phyloP scores from a whole-genome alignment of 2,888 invertebrate species.

The Drosophila paranaensis region DNA sequence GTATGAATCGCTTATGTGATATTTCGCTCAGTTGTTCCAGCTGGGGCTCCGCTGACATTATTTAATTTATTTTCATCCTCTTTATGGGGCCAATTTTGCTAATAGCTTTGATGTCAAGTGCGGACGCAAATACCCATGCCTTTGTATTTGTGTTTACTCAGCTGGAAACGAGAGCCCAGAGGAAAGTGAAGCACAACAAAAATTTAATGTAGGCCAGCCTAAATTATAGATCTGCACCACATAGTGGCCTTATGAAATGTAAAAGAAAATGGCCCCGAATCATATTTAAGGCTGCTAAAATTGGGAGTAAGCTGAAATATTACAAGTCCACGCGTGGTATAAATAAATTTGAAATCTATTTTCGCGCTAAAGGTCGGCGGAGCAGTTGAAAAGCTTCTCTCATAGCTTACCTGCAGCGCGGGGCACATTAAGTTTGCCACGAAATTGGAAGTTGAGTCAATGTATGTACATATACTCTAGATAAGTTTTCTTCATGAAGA shows the following conservation, averaged over 20 bases:
- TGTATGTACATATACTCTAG: neutral
- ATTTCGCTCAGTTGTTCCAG: slow-evolving; percentile 15
- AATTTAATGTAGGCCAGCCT: neutral
- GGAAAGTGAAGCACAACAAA: slow-evolving; percentile 1
- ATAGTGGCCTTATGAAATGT: neutral
- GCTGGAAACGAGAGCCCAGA: slow-evolving; percentile 8
- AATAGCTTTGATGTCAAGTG: slow-evolving; percentile 23
- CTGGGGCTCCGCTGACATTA: slow-evolving; percentile 2
- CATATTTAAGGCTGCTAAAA: neutral
- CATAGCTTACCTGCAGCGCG: neutral
- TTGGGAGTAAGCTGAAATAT: neutral
- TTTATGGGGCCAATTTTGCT: slow-evolving; percentile 14
- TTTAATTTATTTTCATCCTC: slow-evolving; percentile 9
- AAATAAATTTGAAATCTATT: slow-evolving; percentile 8
- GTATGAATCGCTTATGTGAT: slow-evolving; percentile 1
- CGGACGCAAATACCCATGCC: slow-evolving; percentile 7
- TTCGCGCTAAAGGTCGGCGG: slow-evolving; percentile 11
- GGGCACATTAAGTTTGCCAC: neutral
- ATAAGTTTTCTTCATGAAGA: slow-evolving; percentile 1
- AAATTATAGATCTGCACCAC: slow-evolving; percentile 8
- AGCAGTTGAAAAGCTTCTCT: slow-evolving; percentile 18
- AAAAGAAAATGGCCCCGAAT: neutral
- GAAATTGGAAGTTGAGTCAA: neutral
- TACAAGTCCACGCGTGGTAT: neutral
- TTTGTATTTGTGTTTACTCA: slow-evolving; percentile 19